Conservation (phyloP, 2,113 vertebrate species). For the Hemiprocne comata region DNA sequence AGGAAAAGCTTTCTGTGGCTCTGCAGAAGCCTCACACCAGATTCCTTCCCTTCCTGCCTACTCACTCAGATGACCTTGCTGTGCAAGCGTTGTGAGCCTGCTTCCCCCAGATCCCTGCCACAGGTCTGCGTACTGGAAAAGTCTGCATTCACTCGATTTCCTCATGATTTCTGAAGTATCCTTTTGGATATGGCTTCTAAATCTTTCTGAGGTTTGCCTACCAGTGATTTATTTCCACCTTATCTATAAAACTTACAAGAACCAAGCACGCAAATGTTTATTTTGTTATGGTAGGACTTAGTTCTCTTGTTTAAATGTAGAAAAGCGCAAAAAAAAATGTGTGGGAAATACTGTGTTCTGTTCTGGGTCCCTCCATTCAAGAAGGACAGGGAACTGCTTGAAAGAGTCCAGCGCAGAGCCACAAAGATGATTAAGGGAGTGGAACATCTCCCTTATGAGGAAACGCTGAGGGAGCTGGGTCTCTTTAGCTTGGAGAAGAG, state of each 20-base stretch:
- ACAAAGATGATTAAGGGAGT: too few relatives aligned
- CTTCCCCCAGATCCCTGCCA: background rate
- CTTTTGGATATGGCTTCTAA: background rate
- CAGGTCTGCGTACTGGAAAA: background rate
- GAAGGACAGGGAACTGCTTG: too few relatives aligned
- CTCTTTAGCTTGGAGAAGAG: too few relatives aligned
- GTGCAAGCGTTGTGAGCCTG: background rate
- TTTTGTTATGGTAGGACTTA: background rate
- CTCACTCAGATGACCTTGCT: rapidly evolving
- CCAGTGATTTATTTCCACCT: background rate
- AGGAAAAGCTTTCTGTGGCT: background rate
- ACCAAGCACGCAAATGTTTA: background rate
- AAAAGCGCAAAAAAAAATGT: background rate
- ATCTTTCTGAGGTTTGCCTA: background rate
- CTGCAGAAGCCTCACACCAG: background rate
- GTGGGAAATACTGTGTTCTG: background rate
- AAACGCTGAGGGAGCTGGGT: too few relatives aligned
- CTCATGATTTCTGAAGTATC: background rate
- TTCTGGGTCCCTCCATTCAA: too few relatives aligned
- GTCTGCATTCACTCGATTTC: background rate
- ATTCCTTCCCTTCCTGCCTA: background rate
- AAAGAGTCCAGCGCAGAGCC: too few relatives aligned
- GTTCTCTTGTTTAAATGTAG: background rate
- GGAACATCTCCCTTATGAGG: too few relatives aligned
- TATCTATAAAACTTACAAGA: background rate